phyloP scores from a whole-genome alignment of 2,113 vertebrate genomes.

The Dasyornis broadbenti region DNA sequence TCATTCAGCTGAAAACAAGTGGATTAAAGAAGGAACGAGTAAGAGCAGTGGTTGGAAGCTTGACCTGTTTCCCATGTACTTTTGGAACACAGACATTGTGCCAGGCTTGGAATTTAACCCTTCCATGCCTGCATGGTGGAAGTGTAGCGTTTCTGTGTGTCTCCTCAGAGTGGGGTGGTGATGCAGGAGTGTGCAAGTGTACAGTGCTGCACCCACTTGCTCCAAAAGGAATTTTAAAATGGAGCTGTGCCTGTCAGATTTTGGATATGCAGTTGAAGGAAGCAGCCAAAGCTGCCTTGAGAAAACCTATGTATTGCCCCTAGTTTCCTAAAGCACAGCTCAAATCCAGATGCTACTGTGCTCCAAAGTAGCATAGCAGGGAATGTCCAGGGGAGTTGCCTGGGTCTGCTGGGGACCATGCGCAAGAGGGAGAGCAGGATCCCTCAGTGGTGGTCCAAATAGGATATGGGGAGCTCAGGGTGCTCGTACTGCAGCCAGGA shows the following conservation, averaged over 20 bases:
- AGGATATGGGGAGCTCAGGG: rapidly evolving
- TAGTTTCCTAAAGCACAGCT: neutral
- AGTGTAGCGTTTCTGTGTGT: neutral
- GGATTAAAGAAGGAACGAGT: neutral
- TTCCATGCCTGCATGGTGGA: neutral
- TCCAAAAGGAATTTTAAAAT: neutral
- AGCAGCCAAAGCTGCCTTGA: neutral
- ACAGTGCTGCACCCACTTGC: neutral
- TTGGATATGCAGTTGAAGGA: neutral
- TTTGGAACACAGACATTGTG: neutral
- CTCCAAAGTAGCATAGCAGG: neutral
- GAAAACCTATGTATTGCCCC: neutral
- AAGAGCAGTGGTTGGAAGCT: neutral
- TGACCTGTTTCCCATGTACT: neutral
- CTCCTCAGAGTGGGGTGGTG: rapidly evolving
- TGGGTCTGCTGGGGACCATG: neutral
- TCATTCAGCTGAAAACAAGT: neutral
- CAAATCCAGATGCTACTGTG: neutral
- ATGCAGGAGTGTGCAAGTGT: neutral
- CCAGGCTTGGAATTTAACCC: neutral
- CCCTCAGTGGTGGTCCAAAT: rapidly evolving
- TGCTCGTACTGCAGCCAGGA: neutral
- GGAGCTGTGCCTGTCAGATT: neutral
- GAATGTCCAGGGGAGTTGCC: neutral
- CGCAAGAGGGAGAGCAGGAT: neutral